Percentiles rank a stretch among this genome's conserved stretches.
phyloP scores from a whole-genome alignment of 2,113 vertebrate species.

The Leucoraja erinaceus region DNA sequence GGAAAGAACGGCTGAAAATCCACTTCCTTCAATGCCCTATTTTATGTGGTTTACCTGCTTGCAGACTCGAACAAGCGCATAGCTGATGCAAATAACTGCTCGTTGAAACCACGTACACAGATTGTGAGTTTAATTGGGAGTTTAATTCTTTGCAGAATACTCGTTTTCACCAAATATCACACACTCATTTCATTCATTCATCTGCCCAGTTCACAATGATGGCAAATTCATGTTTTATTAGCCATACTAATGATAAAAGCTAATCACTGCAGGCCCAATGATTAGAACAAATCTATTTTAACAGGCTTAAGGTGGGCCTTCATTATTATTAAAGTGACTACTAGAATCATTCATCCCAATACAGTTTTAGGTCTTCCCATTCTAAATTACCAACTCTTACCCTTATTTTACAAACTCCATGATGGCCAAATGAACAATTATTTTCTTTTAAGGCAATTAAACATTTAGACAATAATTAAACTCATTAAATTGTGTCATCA shows the following conservation, averaged over 20 bases:
- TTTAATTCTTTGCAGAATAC: neutral
- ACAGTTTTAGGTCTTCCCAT: neutral
- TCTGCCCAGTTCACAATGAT: neutral
- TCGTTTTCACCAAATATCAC: neutral
- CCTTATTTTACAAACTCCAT: neutral
- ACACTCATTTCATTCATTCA: neutral
- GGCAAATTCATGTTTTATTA: neutral
- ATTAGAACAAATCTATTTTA: too few species aligned
- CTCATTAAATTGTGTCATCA: neutral
- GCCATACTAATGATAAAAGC: neutral
- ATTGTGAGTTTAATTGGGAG: neutral
- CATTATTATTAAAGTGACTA: too few species aligned
- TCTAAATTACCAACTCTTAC: neutral
- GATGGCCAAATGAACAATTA: neutral
- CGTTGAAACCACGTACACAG: neutral
- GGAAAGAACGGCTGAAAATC: neutral
- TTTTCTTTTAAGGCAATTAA: neutral
- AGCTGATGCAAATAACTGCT: neutral
- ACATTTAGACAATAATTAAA: neutral
- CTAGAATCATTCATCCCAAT: neutral
- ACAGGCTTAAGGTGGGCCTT: too few species aligned
- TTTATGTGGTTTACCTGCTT: neutral
- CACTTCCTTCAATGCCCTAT: neutral
- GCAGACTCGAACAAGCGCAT: neutral
- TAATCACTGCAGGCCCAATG: neutral